A percentile compares a stretch with the other conserved stretches of the same genome.
Conservation (phyloP, 2,113 vertebrate species). For the Harpagus bidentatus region DNA sequence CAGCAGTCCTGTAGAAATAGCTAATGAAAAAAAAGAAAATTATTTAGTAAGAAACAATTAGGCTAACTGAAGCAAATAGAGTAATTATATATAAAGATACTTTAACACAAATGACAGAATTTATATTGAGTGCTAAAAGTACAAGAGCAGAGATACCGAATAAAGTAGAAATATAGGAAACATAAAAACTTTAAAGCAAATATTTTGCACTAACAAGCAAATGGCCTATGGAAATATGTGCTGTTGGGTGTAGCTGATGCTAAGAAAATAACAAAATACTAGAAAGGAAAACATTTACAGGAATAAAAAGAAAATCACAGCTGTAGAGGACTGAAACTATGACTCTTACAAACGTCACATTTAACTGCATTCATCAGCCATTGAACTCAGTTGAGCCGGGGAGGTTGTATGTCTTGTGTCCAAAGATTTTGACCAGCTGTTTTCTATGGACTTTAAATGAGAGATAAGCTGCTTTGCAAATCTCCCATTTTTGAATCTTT, state of each 20-base stretch:
- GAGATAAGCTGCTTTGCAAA: neutral
- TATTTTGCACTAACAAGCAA: neutral
- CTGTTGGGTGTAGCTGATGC: neutral
- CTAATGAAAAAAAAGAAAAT: neutral
- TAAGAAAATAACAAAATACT: neutral
- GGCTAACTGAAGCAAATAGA: neutral
- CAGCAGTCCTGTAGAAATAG: neutral
- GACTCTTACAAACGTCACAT: neutral
- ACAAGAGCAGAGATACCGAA: neutral
- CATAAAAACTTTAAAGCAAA: neutral
- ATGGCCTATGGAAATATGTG: neutral
- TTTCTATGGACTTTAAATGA: neutral
- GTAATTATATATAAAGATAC: neutral
- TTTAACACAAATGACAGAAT: neutral
- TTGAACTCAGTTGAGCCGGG: neutral
- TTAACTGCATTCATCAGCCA: neutral
- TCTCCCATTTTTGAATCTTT: neutral
- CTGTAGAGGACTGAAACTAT: neutral
- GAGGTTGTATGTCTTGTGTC: neutral
- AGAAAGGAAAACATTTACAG: neutral
- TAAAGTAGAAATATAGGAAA: neutral
- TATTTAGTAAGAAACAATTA: neutral
- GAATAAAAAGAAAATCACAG: neutral
- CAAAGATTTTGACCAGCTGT: neutral
- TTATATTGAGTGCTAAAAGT: neutral